Percentiles rank a stretch among this genome's conserved stretches.
These are phyloP conservation scores for Felis catus DNA, from an alignment of 2,113 vertebrate genomes.

Conservation along the genomic window F.catus_Fca126_mat1.0 CM031423.1:7398001-7398500, in stretches of 20 bases:
- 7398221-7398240: not conserved
- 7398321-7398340: fast-evolving
- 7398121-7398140: fast-evolving
- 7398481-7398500: not conserved
- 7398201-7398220: fast-evolving
- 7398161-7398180: fast-evolving
- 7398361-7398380: not conserved
- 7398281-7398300: not conserved
- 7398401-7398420: fast-evolving
- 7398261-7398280: not conserved
- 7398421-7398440: not conserved
- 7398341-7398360: not conserved
- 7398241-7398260: not conserved
- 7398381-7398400: not conserved
- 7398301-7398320: not conserved
- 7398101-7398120: fast-evolving
- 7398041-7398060: not conserved
- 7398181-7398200: not conserved
- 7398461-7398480: not conserved
- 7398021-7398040: not conserved
- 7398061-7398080: not conserved
- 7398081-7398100: not conserved
- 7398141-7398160: not conserved
- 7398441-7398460: fast-evolving
- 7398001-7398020: fast-evolving